phyloP scores from a whole-genome alignment of 2,888 invertebrate species.

The Pelosia muscerda region DNA sequence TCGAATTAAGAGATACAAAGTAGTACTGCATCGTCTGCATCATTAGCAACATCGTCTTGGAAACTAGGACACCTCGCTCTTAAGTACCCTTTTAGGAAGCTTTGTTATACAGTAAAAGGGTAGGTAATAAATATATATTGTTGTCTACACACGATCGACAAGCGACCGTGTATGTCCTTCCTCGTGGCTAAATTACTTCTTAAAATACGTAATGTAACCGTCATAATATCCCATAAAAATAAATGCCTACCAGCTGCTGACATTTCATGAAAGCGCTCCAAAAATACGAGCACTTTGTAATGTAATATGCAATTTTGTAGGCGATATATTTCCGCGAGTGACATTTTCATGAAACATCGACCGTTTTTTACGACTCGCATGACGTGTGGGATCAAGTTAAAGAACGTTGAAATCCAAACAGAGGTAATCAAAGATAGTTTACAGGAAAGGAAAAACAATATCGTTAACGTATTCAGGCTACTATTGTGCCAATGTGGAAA shows the following conservation, averaged over 20 bases:
- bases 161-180: not conserved
- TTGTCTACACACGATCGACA: constrained; percentile 3
- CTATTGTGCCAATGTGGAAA: not conserved
- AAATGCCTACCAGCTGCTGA: constrained; percentile 49
- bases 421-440: constrained; percentile 40
- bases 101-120: not conserved
- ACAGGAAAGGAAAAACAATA: not conserved
- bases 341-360: constrained; percentile 39
- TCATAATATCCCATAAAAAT: constrained; percentile 52
- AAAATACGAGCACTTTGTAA: constrained; percentile 52
- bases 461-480: not conserved
- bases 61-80: constrained; percentile 1
- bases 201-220: constrained; percentile 25
- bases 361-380: constrained; percentile 33
- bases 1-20: constrained; percentile 11
- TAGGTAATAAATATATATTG: constrained; percentile 1
- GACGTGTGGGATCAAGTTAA: constrained; percentile 32
- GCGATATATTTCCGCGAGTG: constrained; percentile 51
- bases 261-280: constrained; percentile 45
- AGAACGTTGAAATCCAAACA: constrained; percentile 18
- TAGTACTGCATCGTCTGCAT: not conserved
- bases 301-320: constrained; percentile 58
- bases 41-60: not conserved
- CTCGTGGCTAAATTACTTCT: constrained; percentile 19
- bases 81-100: constrained; percentile 8